These are phyloP conservation scores for Oryctolagus cuniculus DNA, from an alignment of 2,113 vertebrate species.

Conservation along the genomic window DNA sequence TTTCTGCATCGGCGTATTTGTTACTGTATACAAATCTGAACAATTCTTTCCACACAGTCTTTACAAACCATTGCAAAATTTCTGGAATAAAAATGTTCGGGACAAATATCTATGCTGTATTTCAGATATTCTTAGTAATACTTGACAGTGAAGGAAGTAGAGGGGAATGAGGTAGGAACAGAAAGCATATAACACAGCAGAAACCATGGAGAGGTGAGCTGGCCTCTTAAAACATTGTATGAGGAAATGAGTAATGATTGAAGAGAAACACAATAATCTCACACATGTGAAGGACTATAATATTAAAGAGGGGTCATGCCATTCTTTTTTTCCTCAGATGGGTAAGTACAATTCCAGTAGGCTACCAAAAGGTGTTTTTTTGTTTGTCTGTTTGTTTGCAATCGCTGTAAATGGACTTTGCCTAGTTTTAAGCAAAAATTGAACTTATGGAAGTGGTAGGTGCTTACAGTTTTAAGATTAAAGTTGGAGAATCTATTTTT, in stretches of 20 bases:
- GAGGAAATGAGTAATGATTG: not conserved
- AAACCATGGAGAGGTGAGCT: not conserved
- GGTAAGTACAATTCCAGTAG: not conserved
- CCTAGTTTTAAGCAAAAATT: constrained; percentile 45
- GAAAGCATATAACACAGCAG: not conserved
- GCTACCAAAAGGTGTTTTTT: not conserved
- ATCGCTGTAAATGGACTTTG: constrained; percentile 36
- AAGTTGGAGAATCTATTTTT: constrained; percentile 52
- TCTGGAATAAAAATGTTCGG: not conserved
- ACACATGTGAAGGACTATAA: not conserved
- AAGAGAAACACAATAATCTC: not conserved
- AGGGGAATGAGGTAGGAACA: not conserved
- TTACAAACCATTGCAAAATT: not conserved
- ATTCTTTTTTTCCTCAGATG: not conserved
- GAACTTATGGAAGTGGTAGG: constrained; percentile 14
- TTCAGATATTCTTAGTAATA: not conserved
- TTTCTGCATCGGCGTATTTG: not conserved
- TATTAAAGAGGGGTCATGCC: not conserved
- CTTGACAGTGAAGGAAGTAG: not conserved
- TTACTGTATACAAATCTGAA: not conserved
- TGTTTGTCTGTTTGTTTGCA: not conserved
- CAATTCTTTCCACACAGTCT: not conserved
- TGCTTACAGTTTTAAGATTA: constrained; percentile 32
- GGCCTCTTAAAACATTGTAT: not conserved
- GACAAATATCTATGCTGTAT: not conserved